Percentiles rank a stretch among this genome's conserved stretches.
Conservation (phyloP, 2,113 vertebrate genomes). For the Embiotoca jacksoni region DNA sequence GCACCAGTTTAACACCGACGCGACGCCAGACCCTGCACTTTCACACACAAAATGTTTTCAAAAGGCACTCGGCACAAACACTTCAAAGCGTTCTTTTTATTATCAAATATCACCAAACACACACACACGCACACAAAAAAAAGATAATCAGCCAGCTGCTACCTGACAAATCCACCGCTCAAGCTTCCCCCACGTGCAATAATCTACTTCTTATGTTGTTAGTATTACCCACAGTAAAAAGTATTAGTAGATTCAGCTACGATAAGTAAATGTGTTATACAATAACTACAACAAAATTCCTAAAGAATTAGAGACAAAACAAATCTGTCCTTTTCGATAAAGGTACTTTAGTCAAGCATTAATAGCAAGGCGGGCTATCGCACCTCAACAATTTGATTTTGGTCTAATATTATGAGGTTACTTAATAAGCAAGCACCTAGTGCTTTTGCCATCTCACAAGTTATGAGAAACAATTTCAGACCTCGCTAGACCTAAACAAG, state of each 20-base stretch:
- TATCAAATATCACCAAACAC: slow-evolving; percentile 57
- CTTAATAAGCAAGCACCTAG: slow-evolving; percentile 56
- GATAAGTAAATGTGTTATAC: slow-evolving; percentile 73
- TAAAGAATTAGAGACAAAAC: slow-evolving; percentile 67
- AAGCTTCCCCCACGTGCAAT: slow-evolving; percentile 53
- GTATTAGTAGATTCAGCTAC: slow-evolving; percentile 54
- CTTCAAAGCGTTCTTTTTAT: slow-evolving; percentile 64
- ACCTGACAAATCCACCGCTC: slow-evolving; percentile 58
- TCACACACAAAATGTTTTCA: slow-evolving; percentile 22
- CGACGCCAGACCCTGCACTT: neutral
- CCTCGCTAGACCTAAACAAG: slow-evolving; percentile 67
- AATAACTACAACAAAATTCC: slow-evolving; percentile 80
- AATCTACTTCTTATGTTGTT: slow-evolving; percentile 51
- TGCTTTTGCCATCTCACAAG: slow-evolving; percentile 69
- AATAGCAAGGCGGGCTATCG: slow-evolving; percentile 29
- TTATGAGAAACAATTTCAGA: slow-evolving; percentile 68
- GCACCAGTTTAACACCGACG: slow-evolving; percentile 10
- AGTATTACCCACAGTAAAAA: slow-evolving; percentile 57
- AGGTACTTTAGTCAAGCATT: slow-evolving; percentile 50
- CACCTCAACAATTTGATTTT: slow-evolving; percentile 41
- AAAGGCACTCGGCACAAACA: slow-evolving; percentile 37
- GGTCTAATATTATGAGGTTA: slow-evolving; percentile 45
- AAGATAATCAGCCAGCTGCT: slow-evolving; percentile 38
- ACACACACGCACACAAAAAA: slow-evolving; percentile 23
- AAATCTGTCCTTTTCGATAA: slow-evolving; percentile 45